Percentiles rank a stretch among this genome's conserved stretches.
Conservation (phyloP, 2,888 invertebrate genomes). For the Hemaris fuciformis region DNA sequence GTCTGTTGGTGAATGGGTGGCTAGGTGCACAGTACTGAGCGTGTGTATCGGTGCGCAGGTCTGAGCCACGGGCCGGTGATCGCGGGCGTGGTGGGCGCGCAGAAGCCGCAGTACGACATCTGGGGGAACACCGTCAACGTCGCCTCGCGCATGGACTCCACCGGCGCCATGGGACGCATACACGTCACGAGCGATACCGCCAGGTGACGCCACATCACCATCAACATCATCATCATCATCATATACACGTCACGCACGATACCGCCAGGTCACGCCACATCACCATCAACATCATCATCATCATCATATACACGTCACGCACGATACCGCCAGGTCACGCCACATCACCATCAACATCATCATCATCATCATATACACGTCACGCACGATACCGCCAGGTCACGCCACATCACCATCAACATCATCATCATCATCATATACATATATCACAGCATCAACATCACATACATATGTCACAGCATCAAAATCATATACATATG, state of each 20-base stretch:
- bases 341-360: neutral
- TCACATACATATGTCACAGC: too few relatives aligned
- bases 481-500: too few relatives aligned
- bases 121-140: slow-evolving; percentile 99
- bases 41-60: too few relatives aligned
- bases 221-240: neutral
- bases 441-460: too few relatives aligned
- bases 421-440: neutral
- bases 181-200: slow-evolving; percentile 85
- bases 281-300: neutral
- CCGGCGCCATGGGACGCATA: slow-evolving; percentile 92
- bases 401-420: slow-evolving; percentile 8
- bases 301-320: slow-evolving; percentile 48
- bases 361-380: neutral
- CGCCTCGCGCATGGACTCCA: slow-evolving; percentile 98
- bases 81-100: slow-evolving; percentile 97
- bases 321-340: slow-evolving; percentile 69
- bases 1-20: too few relatives aligned
- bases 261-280: slow-evolving; percentile 60
- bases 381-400: slow-evolving; percentile 77
- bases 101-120: slow-evolving; percentile 99
- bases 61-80: slow-evolving; percentile 95
- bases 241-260: slow-evolving; percentile 64
- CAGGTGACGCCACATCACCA: slow-evolving; percentile 42
- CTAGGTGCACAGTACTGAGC: too few relatives aligned